A percentile compares a stretch with the other conserved stretches of the same genome.
phyloP scores from a whole-genome alignment of 2,797 vertebrate species.

The Phataginus tetradactyla region DNA sequence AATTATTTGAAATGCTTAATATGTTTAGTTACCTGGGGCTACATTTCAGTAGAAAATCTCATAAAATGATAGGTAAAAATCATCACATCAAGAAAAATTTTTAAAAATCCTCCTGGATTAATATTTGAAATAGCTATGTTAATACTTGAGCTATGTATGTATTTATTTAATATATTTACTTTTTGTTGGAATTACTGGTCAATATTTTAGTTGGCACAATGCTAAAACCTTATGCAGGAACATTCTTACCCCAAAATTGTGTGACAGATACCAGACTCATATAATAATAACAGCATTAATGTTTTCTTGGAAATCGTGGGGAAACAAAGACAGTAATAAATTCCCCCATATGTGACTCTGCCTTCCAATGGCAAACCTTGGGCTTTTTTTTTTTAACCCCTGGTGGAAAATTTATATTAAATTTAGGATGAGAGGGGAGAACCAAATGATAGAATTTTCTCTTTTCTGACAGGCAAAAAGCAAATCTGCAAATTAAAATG shows the following conservation, averaged over 20 bases:
- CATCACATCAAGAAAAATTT: background rate
- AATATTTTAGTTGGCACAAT: slow-evolving; percentile 43
- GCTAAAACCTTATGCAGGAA: background rate
- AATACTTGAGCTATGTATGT: background rate
- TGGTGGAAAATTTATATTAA: background rate
- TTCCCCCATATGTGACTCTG: background rate
- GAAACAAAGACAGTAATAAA: slow-evolving; percentile 44
- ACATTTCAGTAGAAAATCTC: background rate
- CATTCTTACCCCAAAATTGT: slow-evolving; percentile 36
- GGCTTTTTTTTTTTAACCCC: background rate
- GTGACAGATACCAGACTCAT: background rate
- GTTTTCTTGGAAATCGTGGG: slow-evolving; percentile 35
- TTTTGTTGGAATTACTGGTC: slow-evolving; percentile 32
- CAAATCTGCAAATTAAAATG: background rate
- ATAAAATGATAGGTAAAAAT: slow-evolving; percentile 47
- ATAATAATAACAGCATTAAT: slow-evolving; percentile 8
- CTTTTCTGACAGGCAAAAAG: background rate
- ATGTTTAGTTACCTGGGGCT: background rate
- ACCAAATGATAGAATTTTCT: background rate
- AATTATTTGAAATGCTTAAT: background rate
- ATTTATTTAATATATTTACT: background rate
- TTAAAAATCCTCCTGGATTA: background rate
- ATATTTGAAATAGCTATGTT: background rate
- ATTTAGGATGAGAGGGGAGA: background rate
- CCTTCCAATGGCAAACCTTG: background rate